These are phyloP conservation scores for Andrena bucephala DNA, from an alignment of 2,888 invertebrate genomes.

Conservation along the genomic window DNA sequence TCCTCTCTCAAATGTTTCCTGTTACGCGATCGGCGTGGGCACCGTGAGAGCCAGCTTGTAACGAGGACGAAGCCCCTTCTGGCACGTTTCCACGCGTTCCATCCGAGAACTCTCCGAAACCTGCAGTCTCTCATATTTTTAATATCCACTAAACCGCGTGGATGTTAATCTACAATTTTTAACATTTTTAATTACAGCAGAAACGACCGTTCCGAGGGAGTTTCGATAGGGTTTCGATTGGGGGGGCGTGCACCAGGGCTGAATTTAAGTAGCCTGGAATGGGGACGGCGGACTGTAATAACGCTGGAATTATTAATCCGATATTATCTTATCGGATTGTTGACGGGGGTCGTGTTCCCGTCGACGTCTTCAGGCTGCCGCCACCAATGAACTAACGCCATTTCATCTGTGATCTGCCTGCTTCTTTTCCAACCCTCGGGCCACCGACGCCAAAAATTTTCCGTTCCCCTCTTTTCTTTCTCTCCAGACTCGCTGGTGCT, in stretches of 20 bases:
- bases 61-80: slow-evolving; percentile 17
- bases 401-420: slow-evolving; percentile 53
- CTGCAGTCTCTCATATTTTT: slow-evolving; percentile 12
- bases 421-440: slow-evolving; percentile 40
- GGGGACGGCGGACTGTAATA: neutral
- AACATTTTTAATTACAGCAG: neutral
- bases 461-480: neutral
- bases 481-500: neutral
- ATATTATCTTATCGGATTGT: slow-evolving; percentile 48
- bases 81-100: slow-evolving; percentile 6
- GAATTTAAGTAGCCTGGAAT: neutral
- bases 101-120: neutral
- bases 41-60: neutral
- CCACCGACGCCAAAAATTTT: slow-evolving; percentile 45
- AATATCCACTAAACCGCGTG: neutral
- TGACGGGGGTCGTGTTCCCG: slow-evolving; percentile 24
- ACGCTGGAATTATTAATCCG: slow-evolving; percentile 25
- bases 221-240: neutral
- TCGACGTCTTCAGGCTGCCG: slow-evolving; percentile 24
- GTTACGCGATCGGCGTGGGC: slow-evolving; percentile 34
- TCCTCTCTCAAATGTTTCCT: slow-evolving; percentile 46
- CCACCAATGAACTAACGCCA: slow-evolving; percentile 29
- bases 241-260: neutral
- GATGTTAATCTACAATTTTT: neutral
- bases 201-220: neutral